Conservation (phyloP, 2,888 invertebrate species). For the Plagiodera versicolora region DNA sequence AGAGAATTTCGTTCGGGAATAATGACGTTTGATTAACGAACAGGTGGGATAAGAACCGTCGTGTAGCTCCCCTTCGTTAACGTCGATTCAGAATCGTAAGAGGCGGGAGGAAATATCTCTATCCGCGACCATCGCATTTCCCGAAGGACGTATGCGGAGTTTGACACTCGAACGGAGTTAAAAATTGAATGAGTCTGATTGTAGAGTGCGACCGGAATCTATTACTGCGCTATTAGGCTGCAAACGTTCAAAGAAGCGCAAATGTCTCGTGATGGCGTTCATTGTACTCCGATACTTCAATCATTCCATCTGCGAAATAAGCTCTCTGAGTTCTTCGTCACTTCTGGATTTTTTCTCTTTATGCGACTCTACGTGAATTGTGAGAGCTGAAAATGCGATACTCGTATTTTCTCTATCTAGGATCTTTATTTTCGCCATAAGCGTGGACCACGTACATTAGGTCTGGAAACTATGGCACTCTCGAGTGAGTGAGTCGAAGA, state of each 20-base stretch:
- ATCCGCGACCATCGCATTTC: background rate
- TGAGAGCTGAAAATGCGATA: background rate
- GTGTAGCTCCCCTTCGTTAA: background rate
- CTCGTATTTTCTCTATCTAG: background rate
- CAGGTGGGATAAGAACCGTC: background rate
- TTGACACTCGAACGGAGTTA: slow-evolving; percentile 45
- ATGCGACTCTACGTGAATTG: slow-evolving; percentile 21
- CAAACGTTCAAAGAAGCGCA: slow-evolving; percentile 53
- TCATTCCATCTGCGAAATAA: slow-evolving; percentile 50
- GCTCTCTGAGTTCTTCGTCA: slow-evolving; percentile 45
- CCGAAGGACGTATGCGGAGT: slow-evolving; percentile 23
- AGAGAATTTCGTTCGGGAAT: background rate
- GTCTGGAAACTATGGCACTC: too few relatives aligned
- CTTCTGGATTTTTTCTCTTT: slow-evolving; percentile 29
- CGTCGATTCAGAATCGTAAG: background rate
- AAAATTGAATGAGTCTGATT: slow-evolving; percentile 53
- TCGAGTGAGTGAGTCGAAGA: too few relatives aligned
- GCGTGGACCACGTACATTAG: too few relatives aligned
- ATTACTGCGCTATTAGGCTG: slow-evolving; percentile 52
- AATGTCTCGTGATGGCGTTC: slow-evolving; percentile 52
- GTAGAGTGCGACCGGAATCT: slow-evolving; percentile 52
- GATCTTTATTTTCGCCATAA: too few relatives aligned
- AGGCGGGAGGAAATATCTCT: background rate
- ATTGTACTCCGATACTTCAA: slow-evolving; percentile 53
- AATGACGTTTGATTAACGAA: background rate